Evolutionary conservation across 2,113 vertebrate genomes (phyloP).

Genomic region (Alosa alosa): DNA sequence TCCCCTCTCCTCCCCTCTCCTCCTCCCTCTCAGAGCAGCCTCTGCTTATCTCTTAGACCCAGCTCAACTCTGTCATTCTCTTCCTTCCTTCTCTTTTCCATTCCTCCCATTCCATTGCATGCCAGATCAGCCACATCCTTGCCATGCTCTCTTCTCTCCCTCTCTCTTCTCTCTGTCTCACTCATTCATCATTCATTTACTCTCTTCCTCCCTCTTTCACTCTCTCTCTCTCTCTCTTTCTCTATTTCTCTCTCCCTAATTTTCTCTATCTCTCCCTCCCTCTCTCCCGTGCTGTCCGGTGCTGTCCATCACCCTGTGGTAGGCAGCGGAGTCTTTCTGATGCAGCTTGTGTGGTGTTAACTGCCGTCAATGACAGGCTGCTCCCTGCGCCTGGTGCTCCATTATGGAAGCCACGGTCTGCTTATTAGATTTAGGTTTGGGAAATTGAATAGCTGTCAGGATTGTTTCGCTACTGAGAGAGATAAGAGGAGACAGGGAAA

Average conservation of each 20-base stretch:
- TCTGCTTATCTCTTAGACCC: neutral
- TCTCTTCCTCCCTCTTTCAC: too few relatives aligned
- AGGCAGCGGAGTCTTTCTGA: neutral
- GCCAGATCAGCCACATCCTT: neutral
- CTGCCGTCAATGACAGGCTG: slow-evolving; percentile 30
- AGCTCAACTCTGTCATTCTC: neutral
- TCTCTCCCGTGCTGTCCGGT: neutral
- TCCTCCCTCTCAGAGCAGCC: neutral
- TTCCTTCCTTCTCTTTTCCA: neutral
- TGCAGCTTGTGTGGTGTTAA: slow-evolving; percentile 25
- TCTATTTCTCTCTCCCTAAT: slow-evolving; percentile 10
- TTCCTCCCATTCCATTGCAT: neutral
- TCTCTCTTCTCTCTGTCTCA: slow-evolving; percentile 23
- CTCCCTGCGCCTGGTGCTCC: slow-evolving; percentile 31
- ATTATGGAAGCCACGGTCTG: slow-evolving; percentile 32
- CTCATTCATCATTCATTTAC: neutral
- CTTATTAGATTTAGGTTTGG: slow-evolving; percentile 47
- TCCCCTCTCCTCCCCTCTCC: neutral
- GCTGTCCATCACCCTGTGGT: neutral
- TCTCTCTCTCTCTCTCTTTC: neutral
- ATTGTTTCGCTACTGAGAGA: slow-evolving; percentile 35
- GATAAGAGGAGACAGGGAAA: slow-evolving; percentile 29
- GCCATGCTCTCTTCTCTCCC: neutral
- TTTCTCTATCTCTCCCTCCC: slow-evolving; percentile 9
- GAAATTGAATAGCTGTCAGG: slow-evolving; percentile 46